Conservation (phyloP, 2,888 invertebrate genomes). For the Tiphia femorata region DNA sequence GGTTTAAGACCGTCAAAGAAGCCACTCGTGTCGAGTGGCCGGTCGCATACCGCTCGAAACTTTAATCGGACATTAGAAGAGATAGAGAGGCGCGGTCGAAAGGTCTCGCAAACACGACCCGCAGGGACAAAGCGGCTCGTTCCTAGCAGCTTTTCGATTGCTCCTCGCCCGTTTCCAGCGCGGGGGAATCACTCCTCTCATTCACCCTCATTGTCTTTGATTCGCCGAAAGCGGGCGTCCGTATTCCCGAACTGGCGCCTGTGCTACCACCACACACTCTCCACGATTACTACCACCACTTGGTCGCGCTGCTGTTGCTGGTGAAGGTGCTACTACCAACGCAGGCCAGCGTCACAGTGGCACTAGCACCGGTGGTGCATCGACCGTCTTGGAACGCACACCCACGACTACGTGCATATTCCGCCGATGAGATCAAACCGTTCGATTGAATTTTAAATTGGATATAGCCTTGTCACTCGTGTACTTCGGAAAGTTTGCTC, state of each 20-base stretch:
- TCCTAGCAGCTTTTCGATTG: neutral
- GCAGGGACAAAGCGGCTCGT: neutral
- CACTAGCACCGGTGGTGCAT: too few relatives aligned
- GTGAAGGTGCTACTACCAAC: neutral
- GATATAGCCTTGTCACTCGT: too few relatives aligned
- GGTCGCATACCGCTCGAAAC: neutral
- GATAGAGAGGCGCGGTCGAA: neutral
- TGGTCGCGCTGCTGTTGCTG: too few relatives aligned
- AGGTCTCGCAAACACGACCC: slow-evolving; percentile 1
- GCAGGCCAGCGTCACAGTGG: neutral
- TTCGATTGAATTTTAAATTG: slow-evolving; percentile 7
- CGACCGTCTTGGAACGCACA: too few relatives aligned
- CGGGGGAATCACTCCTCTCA: neutral
- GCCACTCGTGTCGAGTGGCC: neutral
- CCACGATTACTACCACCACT: neutral
- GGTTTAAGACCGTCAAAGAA: slow-evolving; percentile 2
- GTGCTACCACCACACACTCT: neutral
- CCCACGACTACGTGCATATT: slow-evolving; percentile 5
- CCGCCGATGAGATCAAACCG: neutral
- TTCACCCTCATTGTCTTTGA: slow-evolving; percentile 7
- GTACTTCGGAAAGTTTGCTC: neutral
- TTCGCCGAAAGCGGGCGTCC: slow-evolving; percentile 1
- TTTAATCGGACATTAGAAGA: slow-evolving; percentile 6
- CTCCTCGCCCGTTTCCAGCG: neutral
- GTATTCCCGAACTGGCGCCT: neutral